A percentile compares a stretch with the other conserved stretches of the same genome.
Conservation (phyloP, 2,888 invertebrate genomes). For the Standfussiana lucernea region DNA sequence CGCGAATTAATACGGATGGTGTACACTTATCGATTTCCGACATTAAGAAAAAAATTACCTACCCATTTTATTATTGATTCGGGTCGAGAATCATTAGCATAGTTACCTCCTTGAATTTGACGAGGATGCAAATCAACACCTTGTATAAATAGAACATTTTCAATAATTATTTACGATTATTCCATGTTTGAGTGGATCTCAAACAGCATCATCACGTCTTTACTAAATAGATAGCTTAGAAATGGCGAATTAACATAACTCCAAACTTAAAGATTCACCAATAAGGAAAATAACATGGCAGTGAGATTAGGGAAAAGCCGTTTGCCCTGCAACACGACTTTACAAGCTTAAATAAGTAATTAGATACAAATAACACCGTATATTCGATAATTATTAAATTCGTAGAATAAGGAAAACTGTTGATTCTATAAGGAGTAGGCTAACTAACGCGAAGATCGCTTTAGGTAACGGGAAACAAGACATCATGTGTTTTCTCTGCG, state of each 20-base stretch:
- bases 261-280: too few relatives aligned
- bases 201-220: not conserved
- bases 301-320: not conserved
- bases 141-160: not conserved
- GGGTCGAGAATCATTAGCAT: too few relatives aligned
- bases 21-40: too few relatives aligned
- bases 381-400: conserved; percentile 24
- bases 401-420: not conserved
- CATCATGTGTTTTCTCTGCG: conserved; percentile 49
- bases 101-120: too few relatives aligned
- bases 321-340: not conserved
- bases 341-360: not conserved
- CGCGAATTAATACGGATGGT: too few relatives aligned
- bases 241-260: not conserved
- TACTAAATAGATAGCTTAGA: not conserved
- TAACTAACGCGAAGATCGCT: conserved; percentile 20
- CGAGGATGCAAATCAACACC: too few relatives aligned
- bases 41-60: too few relatives aligned
- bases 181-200: not conserved
- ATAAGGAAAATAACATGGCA: not conserved
- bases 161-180: not conserved
- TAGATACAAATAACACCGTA: not conserved
- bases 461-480: conserved; percentile 43
- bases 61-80: too few relatives aligned
- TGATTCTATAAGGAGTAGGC: not conserved